Evolutionary conservation across 2,888 invertebrate genomes (phyloP).

Genomic region (Loripinus fragilis): DNA sequence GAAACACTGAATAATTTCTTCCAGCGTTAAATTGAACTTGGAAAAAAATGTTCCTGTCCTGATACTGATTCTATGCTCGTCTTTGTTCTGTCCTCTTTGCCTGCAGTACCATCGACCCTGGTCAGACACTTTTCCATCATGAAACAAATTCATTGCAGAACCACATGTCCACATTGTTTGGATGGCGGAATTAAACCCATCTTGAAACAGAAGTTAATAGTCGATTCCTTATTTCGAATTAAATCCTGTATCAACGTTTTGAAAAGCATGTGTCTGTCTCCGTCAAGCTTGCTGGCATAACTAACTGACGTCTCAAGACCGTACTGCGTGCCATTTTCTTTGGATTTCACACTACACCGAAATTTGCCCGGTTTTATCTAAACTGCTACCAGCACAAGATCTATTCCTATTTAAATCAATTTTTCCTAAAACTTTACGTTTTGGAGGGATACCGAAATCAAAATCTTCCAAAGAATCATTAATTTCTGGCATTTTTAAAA

Average conservation of each 20-base stretch:
- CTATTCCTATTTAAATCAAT: neutral
- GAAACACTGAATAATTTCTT: neutral
- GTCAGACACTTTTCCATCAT: neutral
- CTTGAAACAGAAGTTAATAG: slow-evolving; percentile 3
- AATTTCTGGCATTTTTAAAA: neutral
- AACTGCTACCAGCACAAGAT: neutral
- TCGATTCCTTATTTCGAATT: neutral
- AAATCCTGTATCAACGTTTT: neutral
- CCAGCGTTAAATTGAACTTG: neutral
- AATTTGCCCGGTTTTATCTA: no score
- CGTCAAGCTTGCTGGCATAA: neutral
- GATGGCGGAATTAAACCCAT: neutral
- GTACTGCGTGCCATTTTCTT: no score
- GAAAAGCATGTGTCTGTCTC: neutral
- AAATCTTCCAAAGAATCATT: neutral
- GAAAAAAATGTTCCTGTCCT: neutral
- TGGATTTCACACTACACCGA: neutral
- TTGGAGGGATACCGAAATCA: neutral
- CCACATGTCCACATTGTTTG: neutral
- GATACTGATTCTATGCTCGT: neutral
- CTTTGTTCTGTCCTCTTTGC: neutral
- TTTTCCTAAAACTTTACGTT: neutral
- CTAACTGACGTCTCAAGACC: neutral
- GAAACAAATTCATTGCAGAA: neutral
- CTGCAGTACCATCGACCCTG: neutral